Evolutionary conservation across 2,797 vertebrate genomes (phyloP), one percentile per base, ranked within the genome.

Genomic region (Typhlichthys subterraneus): DNA sequence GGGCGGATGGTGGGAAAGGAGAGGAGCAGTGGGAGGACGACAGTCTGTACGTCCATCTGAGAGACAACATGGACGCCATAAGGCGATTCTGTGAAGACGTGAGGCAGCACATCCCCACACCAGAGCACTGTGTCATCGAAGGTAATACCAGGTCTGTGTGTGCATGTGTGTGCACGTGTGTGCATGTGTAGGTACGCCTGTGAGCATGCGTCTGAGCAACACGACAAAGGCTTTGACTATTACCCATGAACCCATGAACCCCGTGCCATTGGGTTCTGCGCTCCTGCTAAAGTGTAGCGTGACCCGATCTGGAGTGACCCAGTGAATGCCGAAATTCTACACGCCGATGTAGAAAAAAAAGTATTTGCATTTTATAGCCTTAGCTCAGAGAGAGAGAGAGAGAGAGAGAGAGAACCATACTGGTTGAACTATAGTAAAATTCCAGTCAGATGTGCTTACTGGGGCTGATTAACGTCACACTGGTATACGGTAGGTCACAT

Each of bases 91-190:
- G 93, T 58, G 5, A 65, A 23, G 94, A 94, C 79, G 91, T 95
- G 70, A 69, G 89, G 51, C 94, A 87, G 85, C 94, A 86, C 84
- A 94, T 98, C 72, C 96, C 97, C 8, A 52, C 93, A 46, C 97
- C 97, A 0, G 93, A 98, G 9, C 94, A 96, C 55, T 98, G 96
- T 73, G 75, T 92, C 56, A 93, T 98, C 51, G 95, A 99, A 96
- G 96, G 97, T 98, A 91, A 81, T 29, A 48, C 12, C 51, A 49
- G 14, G 2, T 5, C 33, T 70, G 53, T 45, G 45, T 50, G 47
- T 38, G 61, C 12, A 33, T 14, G 50, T 45, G 46, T 10, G 57
- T 33, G 38, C 9, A 38, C 42, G 47, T 45, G 19, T 56, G 13
- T 60, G 46, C 15, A 7, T 53, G 53, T 73, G 57, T 56, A 42